phyloP scores from a whole-genome alignment of 2,888 invertebrate species.

The Heliconius hortense region DNA sequence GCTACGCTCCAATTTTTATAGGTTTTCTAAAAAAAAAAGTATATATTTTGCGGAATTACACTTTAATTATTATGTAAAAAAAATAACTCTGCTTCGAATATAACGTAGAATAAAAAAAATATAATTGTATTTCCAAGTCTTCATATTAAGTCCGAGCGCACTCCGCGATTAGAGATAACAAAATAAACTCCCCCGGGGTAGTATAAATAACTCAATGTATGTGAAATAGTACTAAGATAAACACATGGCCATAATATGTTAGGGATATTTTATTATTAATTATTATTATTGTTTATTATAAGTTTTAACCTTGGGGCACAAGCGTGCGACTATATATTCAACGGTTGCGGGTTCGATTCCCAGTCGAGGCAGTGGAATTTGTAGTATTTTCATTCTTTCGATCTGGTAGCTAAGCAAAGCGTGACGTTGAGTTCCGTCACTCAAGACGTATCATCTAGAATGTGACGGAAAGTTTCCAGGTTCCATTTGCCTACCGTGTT shows the following conservation, averaged over 20 bases:
- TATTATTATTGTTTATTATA: constrained; percentile 8
- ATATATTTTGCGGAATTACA: no score
- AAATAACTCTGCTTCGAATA: no score
- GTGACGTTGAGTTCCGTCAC: background rate
- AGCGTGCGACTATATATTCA: no score
- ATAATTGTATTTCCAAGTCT: background rate
- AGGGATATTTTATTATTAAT: background rate
- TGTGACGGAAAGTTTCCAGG: background rate
- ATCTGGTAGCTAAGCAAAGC: no score
- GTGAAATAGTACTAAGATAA: constrained; percentile 60
- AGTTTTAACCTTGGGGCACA: no score
- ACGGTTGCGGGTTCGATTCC: no score
- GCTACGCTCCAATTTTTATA: no score
- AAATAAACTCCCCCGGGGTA: constrained; percentile 62
- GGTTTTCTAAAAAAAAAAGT: no score
- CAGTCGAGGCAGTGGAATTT: no score
- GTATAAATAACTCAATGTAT: constrained; percentile 74
- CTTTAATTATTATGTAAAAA: no score
- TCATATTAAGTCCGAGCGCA: constrained; percentile 30
- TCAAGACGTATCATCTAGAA: background rate
- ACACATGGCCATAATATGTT: background rate
- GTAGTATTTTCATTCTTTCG: no score
- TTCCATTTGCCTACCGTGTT: background rate
- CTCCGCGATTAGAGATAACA: constrained; percentile 47
- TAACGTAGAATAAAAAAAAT: background rate